Evolutionary conservation across 2,113 vertebrate species (phyloP).

Genomic region (Hymenochirus boettgeri): DNA sequence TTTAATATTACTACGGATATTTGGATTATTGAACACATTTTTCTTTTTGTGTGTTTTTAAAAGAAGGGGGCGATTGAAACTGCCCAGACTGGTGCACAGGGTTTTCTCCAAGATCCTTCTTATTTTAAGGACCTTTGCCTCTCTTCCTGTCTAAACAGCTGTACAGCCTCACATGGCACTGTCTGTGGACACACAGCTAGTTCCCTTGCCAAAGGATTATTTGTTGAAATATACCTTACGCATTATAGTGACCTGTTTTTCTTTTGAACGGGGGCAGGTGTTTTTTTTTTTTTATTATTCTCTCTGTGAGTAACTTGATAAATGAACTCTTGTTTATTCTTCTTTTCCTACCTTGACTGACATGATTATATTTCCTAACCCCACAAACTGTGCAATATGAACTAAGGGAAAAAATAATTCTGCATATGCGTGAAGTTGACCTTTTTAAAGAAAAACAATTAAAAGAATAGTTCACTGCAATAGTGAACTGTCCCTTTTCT

Average conservation of each 20-base stretch:
- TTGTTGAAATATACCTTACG: constrained; percentile 64
- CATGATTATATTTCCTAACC: background rate
- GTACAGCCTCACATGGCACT: constrained; percentile 60
- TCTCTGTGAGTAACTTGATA: background rate
- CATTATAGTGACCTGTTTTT: constrained; percentile 56
- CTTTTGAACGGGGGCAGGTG: constrained; percentile 26
- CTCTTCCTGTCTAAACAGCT: constrained; percentile 59
- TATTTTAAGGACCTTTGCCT: constrained; percentile 54
- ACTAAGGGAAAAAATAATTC: background rate
- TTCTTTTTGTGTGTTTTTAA: constrained; percentile 27
- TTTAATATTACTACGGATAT: background rate
- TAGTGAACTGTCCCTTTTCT: too few species aligned
- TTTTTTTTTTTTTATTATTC: background rate
- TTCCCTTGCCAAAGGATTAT: constrained; percentile 67
- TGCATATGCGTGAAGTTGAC: too few species aligned
- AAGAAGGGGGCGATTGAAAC: constrained; percentile 17
- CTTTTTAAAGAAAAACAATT: too few species aligned
- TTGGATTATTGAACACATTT: constrained; percentile 21
- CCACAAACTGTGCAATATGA: background rate
- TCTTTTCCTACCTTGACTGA: background rate
- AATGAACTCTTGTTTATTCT: background rate
- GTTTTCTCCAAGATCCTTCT: constrained; percentile 38
- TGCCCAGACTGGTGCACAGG: background rate
- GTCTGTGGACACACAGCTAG: constrained; percentile 62
- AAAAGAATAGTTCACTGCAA: too few species aligned